Percentiles rank a stretch among this genome's conserved stretches.
Conservation (phyloP, 2,888 invertebrate genomes). For the Hyppa rectilinea region DNA sequence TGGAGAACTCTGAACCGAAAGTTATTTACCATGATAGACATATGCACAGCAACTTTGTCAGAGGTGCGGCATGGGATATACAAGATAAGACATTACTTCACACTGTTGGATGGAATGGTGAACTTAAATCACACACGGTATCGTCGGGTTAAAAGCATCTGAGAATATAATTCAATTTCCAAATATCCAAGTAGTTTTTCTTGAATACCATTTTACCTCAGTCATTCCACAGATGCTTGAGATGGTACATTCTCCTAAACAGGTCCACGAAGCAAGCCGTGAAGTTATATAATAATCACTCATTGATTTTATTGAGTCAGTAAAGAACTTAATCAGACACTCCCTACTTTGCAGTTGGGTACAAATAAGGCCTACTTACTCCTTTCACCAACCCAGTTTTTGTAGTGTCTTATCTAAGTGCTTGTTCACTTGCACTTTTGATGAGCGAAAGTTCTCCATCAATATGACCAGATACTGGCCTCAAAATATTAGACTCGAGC, state of each 20-base stretch:
- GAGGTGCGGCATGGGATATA: constrained; percentile 89
- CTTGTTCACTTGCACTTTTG: background rate
- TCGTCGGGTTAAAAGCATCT: constrained; percentile 47
- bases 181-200: constrained; percentile 18
- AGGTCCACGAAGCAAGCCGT: background rate
- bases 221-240: background rate
- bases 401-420: background rate
- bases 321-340: background rate
- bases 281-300: background rate
- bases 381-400: background rate
- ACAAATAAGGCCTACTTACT: background rate
- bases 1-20: constrained; percentile 68
- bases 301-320: background rate
- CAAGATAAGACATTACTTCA: constrained; percentile 80
- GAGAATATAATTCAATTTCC: constrained; percentile 34
- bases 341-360: background rate
- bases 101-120: constrained; percentile 91
- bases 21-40: constrained; percentile 80
- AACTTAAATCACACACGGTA: constrained; percentile 82
- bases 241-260: background rate
- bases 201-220: background rate
- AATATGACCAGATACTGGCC: background rate
- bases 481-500: too few relatives aligned
- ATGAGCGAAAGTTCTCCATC: background rate
- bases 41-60: constrained; percentile 86